These are phyloP conservation scores for Antheraea yamamai DNA, from an alignment of 2,888 invertebrate genomes.

Conservation along the genomic window DNA sequence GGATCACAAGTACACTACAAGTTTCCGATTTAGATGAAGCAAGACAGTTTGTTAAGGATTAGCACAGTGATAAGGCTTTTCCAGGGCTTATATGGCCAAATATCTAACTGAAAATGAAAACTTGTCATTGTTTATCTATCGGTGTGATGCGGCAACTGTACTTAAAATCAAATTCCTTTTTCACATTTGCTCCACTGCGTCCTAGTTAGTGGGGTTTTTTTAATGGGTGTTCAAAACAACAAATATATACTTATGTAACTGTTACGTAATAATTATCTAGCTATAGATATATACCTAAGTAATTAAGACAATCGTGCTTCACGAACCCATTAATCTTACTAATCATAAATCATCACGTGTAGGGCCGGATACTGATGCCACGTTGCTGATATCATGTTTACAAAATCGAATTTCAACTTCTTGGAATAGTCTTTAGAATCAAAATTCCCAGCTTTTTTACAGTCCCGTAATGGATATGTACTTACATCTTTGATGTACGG, in stretches of 20 bases:
- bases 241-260: not conserved
- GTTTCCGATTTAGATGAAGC: no score
- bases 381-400: conserved; percentile 1
- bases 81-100: not conserved
- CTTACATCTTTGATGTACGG: not conserved
- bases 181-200: not conserved
- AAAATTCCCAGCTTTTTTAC: not conserved
- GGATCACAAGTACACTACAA: no score
- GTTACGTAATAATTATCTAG: not conserved
- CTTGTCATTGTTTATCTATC: not conserved
- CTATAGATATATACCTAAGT: conserved; percentile 11
- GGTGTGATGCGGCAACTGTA: not conserved
- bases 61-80: no score
- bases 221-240: not conserved
- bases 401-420: not conserved
- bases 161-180: not conserved
- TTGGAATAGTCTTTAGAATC: not conserved
- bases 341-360: conserved; percentile 22
- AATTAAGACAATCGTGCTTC: conserved; percentile 30
- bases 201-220: not conserved
- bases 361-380: conserved; percentile 13
- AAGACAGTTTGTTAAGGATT: not conserved
- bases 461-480: not conserved
- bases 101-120: not conserved
- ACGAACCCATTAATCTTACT: conserved; percentile 25